Evolutionary conservation across 64 coral and sea anemone species (phyloP), one percentile per base, ranked within the genome.

Genomic region (Catalaphyllia jardinei): DNA sequence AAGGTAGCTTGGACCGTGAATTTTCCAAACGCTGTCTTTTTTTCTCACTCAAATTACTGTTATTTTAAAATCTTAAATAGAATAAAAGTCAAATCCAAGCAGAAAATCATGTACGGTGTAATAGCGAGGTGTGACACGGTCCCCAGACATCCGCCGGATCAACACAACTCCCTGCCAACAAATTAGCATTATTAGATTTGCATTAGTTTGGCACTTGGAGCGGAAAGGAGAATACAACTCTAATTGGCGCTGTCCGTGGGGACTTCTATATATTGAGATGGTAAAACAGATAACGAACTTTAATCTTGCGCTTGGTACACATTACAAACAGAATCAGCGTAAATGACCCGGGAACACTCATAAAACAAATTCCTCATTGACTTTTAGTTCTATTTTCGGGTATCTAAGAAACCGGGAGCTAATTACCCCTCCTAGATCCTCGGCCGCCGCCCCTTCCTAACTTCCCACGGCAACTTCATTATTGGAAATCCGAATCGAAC

Each of bases 1-100:
- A 92, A 92, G 79, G 82, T 73, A 91, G 73, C 65, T 60, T 61
- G 17, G 28, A 69, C 31, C 60, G 76, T 83, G 74, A 88, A 82
- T 74, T 61, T 33, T 78, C 54, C 27, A n/a, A 84, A 74, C 42
- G 35, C 60, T 18, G 67, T 28, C 31, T 12, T 20, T 38, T 82
- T 59, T 75, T 62, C 29, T 50, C 52, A 10, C 18, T 25, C 55
- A 46, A 59, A 7, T 22, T 16, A 11, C 55, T 17, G 33, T 73
- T 31, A 29, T 31, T 72, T 71, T 38, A 19, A 71, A 28, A 12
- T 20, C 60, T 71, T 29, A 10, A 30, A 65, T 2, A 50, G 8
- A 39, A 67, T 50, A 71, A 39, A 39, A 24, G 31, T 33, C 31
- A 30, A 15, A 65, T 9, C 0, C 13, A 83, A 65, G 39, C 67